Conservation (phyloP, 2,113 vertebrate species). For the Myotis yumanensis region DNA sequence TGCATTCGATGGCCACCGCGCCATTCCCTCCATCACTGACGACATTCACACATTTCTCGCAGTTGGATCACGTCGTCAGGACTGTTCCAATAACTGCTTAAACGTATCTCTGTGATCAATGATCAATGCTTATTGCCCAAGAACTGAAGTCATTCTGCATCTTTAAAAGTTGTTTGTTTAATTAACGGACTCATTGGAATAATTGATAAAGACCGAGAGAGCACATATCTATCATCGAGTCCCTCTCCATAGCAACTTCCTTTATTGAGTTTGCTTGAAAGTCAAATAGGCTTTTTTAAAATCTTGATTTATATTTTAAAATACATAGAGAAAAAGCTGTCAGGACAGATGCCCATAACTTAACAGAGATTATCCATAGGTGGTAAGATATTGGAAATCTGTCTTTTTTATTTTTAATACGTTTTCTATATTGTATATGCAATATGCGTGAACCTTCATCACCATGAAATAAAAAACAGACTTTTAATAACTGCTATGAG, state of each 20-base stretch:
- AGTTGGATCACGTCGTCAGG: neutral
- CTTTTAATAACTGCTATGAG: neutral
- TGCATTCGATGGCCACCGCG: neutral
- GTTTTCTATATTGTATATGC: neutral
- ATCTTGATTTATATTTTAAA: neutral
- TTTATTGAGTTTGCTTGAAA: neutral
- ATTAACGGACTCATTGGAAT: neutral
- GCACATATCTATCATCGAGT: neutral
- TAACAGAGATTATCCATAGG: neutral
- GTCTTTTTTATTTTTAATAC: neutral
- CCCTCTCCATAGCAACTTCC: neutral
- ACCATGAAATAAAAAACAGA: neutral
- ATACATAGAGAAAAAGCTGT: neutral
- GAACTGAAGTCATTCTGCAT: neutral
- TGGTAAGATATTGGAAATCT: neutral
- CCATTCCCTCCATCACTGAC: neutral
- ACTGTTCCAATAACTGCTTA: neutral
- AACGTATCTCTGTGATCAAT: neutral
- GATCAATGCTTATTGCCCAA: neutral
- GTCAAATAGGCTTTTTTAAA: neutral
- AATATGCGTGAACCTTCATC: neutral
- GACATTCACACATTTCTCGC: neutral
- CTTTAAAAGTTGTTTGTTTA: slow-evolving; percentile 26
- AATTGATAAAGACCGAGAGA: slow-evolving; percentile 8
- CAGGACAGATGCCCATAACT: neutral